phyloP scores from a whole-genome alignment of 2,888 invertebrate genomes.

The Hyposoter didymator region DNA sequence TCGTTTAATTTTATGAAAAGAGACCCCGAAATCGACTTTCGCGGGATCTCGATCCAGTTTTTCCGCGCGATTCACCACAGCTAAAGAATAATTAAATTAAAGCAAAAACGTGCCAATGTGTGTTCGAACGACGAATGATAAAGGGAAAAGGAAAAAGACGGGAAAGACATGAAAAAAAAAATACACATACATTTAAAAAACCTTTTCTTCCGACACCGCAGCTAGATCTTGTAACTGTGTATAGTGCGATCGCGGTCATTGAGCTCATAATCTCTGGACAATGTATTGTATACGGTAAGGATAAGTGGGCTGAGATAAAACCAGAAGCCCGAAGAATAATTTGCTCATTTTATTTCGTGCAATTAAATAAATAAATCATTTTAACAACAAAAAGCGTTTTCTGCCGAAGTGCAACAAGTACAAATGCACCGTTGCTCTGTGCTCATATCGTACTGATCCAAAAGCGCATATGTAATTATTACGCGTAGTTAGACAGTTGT shows the following conservation, averaged over 20 bases:
- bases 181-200: not conserved
- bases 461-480: constrained; percentile 32
- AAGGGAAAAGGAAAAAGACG: not conserved
- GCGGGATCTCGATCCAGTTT: not conserved
- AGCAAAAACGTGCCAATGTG: constrained; percentile 62
- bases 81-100: constrained; percentile 33
- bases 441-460: constrained; percentile 27
- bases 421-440: constrained; percentile 42
- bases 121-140: constrained; percentile 58
- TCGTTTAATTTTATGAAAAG: not conserved
- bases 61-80: constrained; percentile 37
- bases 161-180: not conserved
- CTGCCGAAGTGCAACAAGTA: constrained; percentile 43
- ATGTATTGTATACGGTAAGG: not conserved
- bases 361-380: not conserved
- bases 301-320: constrained; percentile 36
- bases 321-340: constrained; percentile 32
- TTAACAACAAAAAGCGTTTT: constrained; percentile 15
- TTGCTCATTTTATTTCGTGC: constrained; percentile 47
- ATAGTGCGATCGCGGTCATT: constrained; percentile 16
- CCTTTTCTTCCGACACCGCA: constrained; percentile 29
- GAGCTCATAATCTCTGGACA: constrained; percentile 29
- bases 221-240: constrained; percentile 38
- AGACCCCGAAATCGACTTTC: not conserved
- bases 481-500: constrained; percentile 49